phyloP scores from a whole-genome alignment of 2,888 invertebrate genomes.

The Cancer borealis region DNA sequence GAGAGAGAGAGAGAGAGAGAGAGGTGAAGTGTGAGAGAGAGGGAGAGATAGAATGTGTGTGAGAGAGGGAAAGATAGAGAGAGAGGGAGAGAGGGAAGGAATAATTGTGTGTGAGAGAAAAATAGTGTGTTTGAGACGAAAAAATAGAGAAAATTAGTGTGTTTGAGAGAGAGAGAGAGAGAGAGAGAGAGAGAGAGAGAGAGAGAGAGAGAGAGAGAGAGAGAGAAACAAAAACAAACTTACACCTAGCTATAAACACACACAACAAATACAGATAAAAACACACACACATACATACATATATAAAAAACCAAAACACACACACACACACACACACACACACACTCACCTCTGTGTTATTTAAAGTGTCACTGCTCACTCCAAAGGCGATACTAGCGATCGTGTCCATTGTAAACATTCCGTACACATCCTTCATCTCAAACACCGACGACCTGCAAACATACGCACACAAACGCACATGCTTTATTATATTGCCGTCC shows the following conservation, averaged over 20 bases:
- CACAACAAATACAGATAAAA: background rate
- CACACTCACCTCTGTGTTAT: slow-evolving; percentile 72
- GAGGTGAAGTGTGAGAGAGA: background rate
- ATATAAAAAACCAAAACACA: no score
- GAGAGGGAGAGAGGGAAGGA: no score
- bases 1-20: background rate
- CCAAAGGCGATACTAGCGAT: slow-evolving; percentile 78
- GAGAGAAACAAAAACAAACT: background rate
- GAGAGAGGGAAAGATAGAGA: slow-evolving; percentile 11
- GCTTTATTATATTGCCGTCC: no score
- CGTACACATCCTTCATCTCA: slow-evolving; percentile 77
- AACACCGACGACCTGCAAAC: slow-evolving; percentile 73
- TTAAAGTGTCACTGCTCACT: slow-evolving; percentile 77
- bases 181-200: background rate
- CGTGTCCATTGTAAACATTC: slow-evolving; percentile 78
- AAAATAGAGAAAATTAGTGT: no score
- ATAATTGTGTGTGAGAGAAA: no score
- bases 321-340: background rate
- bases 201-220: slow-evolving; percentile 28
- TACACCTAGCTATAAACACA: background rate
- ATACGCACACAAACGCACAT: background rate
- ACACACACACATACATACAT: background rate
- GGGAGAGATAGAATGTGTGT: background rate
- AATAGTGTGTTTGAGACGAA: background rate
- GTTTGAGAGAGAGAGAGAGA: background rate